Percentiles rank a stretch among this genome's conserved stretches.
Conservation (phyloP, 2,113 vertebrate genomes). For the Microcebus jonahi region DNA sequence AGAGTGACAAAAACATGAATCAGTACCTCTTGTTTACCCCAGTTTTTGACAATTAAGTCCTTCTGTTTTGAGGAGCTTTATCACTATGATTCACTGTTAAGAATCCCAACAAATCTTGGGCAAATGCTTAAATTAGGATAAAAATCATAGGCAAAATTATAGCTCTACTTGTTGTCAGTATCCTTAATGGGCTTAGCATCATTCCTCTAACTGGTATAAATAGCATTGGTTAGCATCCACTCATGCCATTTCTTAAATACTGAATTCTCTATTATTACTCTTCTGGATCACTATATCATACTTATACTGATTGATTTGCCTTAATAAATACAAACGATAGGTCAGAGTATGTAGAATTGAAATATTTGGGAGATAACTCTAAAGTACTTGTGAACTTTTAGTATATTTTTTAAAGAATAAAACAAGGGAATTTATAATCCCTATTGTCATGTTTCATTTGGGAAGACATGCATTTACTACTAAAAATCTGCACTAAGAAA, state of each 20-base stretch:
- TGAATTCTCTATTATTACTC: neutral
- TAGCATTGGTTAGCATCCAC: neutral
- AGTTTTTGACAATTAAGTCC: neutral
- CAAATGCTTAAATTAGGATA: slow-evolving; percentile 21
- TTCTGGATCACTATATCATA: neutral
- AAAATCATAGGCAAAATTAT: slow-evolving; percentile 12
- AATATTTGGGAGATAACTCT: neutral
- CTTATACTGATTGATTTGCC: neutral
- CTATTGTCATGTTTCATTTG: slow-evolving; percentile 13
- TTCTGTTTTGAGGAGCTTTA: neutral
- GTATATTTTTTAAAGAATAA: neutral
- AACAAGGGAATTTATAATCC: neutral
- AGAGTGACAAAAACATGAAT: slow-evolving; percentile 34
- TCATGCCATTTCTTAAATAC: neutral
- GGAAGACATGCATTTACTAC: neutral
- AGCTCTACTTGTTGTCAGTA: neutral
- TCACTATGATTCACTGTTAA: neutral
- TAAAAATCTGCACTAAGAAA: slow-evolving; percentile 28
- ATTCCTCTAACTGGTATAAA: neutral
- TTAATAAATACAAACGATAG: neutral
- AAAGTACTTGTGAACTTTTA: slow-evolving; percentile 25
- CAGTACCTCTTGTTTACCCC: neutral
- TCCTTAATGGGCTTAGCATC: neutral
- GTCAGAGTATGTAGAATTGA: neutral
- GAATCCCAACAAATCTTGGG: neutral